These are phyloP conservation scores for Caenorhabditis virilis DNA, from an alignment of 2,888 invertebrate genomes.

Conservation along the genomic window DNA sequence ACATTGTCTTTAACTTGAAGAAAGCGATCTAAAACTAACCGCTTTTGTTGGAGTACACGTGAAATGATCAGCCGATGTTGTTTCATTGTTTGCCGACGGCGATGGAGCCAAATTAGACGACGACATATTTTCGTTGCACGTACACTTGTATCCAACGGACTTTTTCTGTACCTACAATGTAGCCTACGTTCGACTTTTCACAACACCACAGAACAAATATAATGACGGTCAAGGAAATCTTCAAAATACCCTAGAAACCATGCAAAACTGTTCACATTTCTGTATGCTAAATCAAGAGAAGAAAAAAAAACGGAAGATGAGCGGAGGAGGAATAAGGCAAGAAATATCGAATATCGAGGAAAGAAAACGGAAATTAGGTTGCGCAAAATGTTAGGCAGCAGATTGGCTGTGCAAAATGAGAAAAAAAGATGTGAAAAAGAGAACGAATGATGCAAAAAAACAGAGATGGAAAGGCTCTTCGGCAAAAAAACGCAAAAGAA, in stretches of 20 bases:
- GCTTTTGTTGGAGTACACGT: too few relatives aligned
- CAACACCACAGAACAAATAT: background rate
- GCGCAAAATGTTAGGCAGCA: too few relatives aligned
- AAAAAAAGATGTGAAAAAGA: background rate
- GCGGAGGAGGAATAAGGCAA: background rate
- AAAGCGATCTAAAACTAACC: too few relatives aligned
- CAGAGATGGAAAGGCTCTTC: too few relatives aligned
- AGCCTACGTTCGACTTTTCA: background rate
- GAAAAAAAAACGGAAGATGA: background rate
- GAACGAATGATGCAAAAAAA: too few relatives aligned
- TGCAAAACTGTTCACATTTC: background rate
- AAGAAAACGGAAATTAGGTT: too few relatives aligned
- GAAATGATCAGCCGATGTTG: too few relatives aligned
- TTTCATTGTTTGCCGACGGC: too few relatives aligned
- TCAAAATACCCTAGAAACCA: too few relatives aligned
- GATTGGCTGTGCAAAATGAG: background rate
- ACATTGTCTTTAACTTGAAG: too few relatives aligned
- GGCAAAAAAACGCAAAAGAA: background rate
- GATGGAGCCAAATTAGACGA: too few relatives aligned
- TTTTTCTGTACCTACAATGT: slow-evolving; percentile 13
- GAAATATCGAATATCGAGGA: background rate
- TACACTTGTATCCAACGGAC: slow-evolving; percentile 3
- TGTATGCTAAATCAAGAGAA: background rate
- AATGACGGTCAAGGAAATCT: background rate
- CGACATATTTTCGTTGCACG: too few relatives aligned